Percentiles rank a stretch among this genome's conserved stretches.
phyloP scores from a whole-genome alignment of 2,113 vertebrate species.

The Cervus canadensis region DNA sequence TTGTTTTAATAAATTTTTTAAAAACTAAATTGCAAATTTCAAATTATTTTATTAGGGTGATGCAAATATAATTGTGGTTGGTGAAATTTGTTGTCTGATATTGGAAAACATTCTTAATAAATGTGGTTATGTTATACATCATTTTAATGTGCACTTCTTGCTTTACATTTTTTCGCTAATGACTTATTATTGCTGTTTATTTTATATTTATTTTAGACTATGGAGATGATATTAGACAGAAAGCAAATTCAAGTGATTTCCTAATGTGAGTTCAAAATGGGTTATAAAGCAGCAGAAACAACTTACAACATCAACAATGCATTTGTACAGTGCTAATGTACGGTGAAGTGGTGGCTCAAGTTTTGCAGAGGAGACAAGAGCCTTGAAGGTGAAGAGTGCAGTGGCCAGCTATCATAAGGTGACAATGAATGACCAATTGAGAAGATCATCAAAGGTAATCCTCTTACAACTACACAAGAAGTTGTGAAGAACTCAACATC shows the following conservation, averaged over 20 bases:
- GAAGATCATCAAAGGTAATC: not conserved
- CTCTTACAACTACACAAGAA: not conserved
- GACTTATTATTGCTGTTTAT: not conserved
- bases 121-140: not conserved
- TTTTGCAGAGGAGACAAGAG: not conserved
- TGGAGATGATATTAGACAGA: not conserved
- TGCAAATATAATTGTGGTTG: not conserved
- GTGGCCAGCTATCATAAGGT: not conserved
- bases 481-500: not conserved
- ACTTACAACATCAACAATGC: not conserved
- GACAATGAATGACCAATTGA: not conserved
- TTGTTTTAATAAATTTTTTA: not conserved
- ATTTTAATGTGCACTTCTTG: not conserved
- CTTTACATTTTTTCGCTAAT: not conserved
- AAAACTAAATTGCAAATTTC: not conserved
- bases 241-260: not conserved
- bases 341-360: not conserved
- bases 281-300: not conserved
- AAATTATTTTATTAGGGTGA: not conserved
- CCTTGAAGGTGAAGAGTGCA: not conserved
- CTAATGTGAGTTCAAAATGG: not conserved
- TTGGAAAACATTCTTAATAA: not conserved
- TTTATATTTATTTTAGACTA: not conserved
- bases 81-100: not conserved
- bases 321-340: not conserved